Evolutionary conservation across 2,888 invertebrate genomes (phyloP), one percentile per base, ranked within the genome.

Genomic region (Calliopum simillimum): DNA sequence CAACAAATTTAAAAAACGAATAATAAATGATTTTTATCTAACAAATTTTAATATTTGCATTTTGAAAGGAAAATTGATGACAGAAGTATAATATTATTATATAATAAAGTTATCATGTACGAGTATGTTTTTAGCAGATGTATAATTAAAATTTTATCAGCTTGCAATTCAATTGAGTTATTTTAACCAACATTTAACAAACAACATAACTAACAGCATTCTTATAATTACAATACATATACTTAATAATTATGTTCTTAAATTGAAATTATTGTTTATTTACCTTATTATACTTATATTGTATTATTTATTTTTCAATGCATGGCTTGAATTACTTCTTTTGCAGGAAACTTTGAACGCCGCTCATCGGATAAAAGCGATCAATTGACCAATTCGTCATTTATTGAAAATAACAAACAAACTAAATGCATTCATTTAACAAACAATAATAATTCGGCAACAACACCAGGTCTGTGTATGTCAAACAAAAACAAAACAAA

Each of bases 251-350:
- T 33, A 33, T 33, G 33, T 33, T 33, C 33, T 33, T 33, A 33
- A 33, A 33, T 64, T 61, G 46, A 64, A 61, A 46, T 59, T 62
- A 63, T 19, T 67, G 61, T 51, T 49, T 25, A 12, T 47, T 61
- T 69, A 61, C 21, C 44, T 69, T 62, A 43, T 51, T 46, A 19
- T 56, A 56, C 23, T 43, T 3, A 72, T 44, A 70, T 69, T 72
- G 62, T 67, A 72, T 74, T 69, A 71, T 76, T 77, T 77, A 61
- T 64, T 74, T 79, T 80, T 75, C 78, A 80, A 79, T 85, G 85
- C 85, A 85, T 86, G 85, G 86, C 86, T 86, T 86, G 86, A 84
- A 83, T 78, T 77, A 84, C 85, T 82, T 85, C 84, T 85, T 85
- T 85, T 85, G 82, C 85, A 86, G 86, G 85, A 78, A 84, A 83